Evolutionary conservation across 2,113 vertebrate genomes (phyloP).

Genomic region (Anguilla japonica): DNA sequence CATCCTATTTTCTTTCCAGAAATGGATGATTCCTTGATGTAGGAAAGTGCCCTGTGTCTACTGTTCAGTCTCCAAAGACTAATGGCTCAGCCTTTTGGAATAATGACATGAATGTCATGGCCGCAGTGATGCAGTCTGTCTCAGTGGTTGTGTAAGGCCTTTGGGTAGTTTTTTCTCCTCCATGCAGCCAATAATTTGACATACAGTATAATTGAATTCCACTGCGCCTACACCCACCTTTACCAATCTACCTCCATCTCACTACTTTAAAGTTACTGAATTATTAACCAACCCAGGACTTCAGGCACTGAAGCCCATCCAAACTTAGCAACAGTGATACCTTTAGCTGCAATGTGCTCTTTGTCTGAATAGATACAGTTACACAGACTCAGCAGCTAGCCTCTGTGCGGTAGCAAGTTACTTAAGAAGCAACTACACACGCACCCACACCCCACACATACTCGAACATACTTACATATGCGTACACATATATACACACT

Average conservation of each 20-base stretch:
- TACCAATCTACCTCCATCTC: constrained; percentile 12
- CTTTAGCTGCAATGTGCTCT: constrained; percentile 35
- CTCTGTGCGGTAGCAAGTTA: constrained; percentile 6
- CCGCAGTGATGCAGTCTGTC: not conserved
- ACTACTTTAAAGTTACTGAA: constrained; percentile 19
- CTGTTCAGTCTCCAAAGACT: too few relatives aligned
- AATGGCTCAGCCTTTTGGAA: not conserved
- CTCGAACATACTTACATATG: not conserved
- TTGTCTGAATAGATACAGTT: constrained; percentile 23
- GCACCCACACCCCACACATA: not conserved
- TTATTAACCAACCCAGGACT: constrained; percentile 37
- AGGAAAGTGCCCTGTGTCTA: too few relatives aligned
- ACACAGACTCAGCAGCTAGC: constrained; percentile 12
- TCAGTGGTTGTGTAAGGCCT: not conserved
- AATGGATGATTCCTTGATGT: too few relatives aligned
- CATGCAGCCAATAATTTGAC: constrained; percentile 20
- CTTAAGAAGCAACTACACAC: constrained; percentile 8
- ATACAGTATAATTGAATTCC: constrained; percentile 28
- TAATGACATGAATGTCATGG: not conserved
- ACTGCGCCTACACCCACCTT: constrained; percentile 19
- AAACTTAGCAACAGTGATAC: constrained; percentile 36
- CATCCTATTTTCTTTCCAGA: too few relatives aligned
- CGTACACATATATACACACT: not conserved
- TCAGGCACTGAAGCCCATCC: constrained; percentile 19
- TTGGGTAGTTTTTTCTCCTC: not conserved